These are phyloP conservation scores for Microcebus jonahi DNA, from an alignment of 2,113 vertebrate species.

Conservation along the genomic window DNA sequence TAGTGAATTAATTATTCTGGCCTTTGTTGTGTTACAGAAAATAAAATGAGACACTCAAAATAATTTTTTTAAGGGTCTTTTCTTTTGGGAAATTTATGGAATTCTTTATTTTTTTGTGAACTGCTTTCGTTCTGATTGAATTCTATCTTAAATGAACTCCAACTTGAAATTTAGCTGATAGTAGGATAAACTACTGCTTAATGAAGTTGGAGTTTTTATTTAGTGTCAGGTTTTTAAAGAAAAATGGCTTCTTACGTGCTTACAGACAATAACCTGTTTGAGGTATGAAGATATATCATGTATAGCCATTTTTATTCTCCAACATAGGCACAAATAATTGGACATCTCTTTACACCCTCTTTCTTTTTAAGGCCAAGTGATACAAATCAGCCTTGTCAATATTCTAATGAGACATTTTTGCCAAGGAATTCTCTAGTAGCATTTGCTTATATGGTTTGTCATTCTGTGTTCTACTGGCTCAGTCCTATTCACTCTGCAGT, in stretches of 20 bases:
- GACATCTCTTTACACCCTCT: conserved; percentile 1
- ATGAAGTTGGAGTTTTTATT: conserved; percentile 47
- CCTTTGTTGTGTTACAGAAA: not conserved
- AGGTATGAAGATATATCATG: not conserved
- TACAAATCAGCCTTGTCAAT: conserved; percentile 27
- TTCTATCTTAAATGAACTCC: conserved; percentile 51
- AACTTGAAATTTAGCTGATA: conserved; percentile 43
- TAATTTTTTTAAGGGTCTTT: conserved; percentile 52
- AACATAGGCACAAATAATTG: not conserved
- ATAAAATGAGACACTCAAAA: not conserved
- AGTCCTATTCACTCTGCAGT: conserved; percentile 42
- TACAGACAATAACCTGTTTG: conserved; percentile 48
- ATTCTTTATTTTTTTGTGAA: conserved; percentile 58
- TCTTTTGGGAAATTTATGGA: not conserved
- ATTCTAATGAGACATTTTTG: conserved; percentile 29
- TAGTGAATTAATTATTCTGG: conserved; percentile 38
- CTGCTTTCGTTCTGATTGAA: conserved; percentile 54
- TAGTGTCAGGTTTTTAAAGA: conserved; percentile 7
- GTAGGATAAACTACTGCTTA: not conserved
- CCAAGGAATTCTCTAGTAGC: not conserved
- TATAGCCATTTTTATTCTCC: conserved; percentile 42
- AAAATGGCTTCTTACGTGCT: not conserved
- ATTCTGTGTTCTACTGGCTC: conserved; percentile 47
- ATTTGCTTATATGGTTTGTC: conserved; percentile 47
- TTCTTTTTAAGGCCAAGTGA: conserved; percentile 65